Evolutionary conservation across 1,140 invertebrate genomes (phyloP), one percentile per base, ranked within the genome.

Genomic region (Cyphomyrmex costatus): DNA sequence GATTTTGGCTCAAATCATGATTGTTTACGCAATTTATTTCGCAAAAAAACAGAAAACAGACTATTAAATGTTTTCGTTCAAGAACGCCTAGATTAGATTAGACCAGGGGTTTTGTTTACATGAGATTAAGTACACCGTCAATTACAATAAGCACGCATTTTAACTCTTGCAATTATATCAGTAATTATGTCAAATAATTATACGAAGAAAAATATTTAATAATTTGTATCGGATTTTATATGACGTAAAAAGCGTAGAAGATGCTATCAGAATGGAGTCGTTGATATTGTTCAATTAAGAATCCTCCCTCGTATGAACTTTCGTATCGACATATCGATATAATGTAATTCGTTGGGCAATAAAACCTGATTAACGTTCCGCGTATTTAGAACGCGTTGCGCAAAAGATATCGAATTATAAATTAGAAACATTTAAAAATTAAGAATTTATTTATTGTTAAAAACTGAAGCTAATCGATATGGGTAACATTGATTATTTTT

Each of bases 271-370:
- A 73, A 49, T 60, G 4, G 5, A 33, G 42, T 82, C 27, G 30
- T 70, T 53, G 3, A 80, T 78, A 68, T 58, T 3, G 12, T 56
- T 83, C 79, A 83, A 85, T 85, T 78, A 78, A 65, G 70, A 65
- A 78, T 53, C 66, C 51, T 63, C 85, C 36, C 63, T 66, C 49
- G 21, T 10, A 56, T 21, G 19, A 16, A 12, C 21, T 30, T 36
- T 21, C 33, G 19, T 68, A 66, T 86, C 6, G 84, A 82, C 77
- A 36, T 68, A 66, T 58, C 77, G 65, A 86, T 68, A 82, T 46
- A 82, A 66, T 33, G 61, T 36, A 86, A 86, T 86, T 85, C 12
- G 27, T 56, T 49, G 33, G 14, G 21, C 42, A 86, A 86, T 82
- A 7, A 66, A 80, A 80, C 63, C 51, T 53, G 46, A 85, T 85